Evolutionary conservation across 2,797 vertebrate genomes (phyloP).

Genomic region (Lophotriccus pileatus): DNA sequence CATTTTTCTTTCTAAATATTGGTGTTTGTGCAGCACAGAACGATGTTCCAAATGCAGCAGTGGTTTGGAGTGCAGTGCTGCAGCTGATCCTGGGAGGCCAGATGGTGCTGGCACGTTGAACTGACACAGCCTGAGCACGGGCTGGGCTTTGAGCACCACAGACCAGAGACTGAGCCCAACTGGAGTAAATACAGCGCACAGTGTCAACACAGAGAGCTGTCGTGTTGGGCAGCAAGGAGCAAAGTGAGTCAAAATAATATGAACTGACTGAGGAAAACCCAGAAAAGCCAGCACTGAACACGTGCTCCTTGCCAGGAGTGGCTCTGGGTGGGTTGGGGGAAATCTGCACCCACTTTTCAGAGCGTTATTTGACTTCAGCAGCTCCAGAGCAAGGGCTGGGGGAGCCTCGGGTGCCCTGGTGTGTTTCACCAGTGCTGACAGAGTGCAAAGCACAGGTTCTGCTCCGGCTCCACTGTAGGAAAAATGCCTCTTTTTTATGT

Average conservation of each 20-base stretch:
- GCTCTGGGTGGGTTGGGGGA: fast-evolving
- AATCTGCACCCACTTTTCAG: neutral
- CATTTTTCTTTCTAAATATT: constrained; percentile 62
- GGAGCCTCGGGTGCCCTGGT: neutral
- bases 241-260: neutral
- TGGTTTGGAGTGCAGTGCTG: constrained; percentile 66
- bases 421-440: neutral
- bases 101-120: constrained; percentile 58
- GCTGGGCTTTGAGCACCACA: constrained; percentile 8
- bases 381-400: neutral
- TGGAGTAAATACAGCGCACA: constrained; percentile 29
- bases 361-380: neutral
- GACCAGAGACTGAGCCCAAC: constrained; percentile 8
- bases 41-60: constrained; percentile 47
- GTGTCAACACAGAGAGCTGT: neutral
- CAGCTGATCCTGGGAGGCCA: constrained; percentile 55
- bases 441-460: neutral
- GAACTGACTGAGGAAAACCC: neutral
- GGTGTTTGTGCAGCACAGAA: constrained; percentile 55
- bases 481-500: neutral
- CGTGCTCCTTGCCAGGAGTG: fast-evolving
- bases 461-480: fast-evolving
- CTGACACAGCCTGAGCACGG: constrained; percentile 34
- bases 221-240: neutral
- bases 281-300: neutral